A percentile compares a stretch with the other conserved stretches of the same genome.
Conservation (phyloP, 2,888 invertebrate genomes). For the Cordylochernes scorpioides region DNA sequence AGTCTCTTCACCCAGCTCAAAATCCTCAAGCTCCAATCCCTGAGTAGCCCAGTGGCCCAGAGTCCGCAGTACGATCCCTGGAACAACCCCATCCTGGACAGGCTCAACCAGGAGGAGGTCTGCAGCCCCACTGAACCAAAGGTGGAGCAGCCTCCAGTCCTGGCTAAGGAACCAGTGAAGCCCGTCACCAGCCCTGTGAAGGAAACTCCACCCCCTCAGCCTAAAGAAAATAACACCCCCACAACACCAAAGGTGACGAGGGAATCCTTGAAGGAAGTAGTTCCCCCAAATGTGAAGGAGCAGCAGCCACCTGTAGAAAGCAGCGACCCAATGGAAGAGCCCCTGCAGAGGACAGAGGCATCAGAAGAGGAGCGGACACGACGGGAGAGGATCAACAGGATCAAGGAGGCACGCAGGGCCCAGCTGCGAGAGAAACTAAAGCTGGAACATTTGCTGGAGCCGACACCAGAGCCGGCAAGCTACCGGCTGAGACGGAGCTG, state of each 20-base stretch:
- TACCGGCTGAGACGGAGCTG: no score
- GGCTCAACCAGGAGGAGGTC: slow-evolving; percentile 5
- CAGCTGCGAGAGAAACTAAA: slow-evolving; percentile 60
- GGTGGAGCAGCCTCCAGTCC: no score
- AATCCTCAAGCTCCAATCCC: slow-evolving; percentile 7
- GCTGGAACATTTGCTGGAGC: no score
- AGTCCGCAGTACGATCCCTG: slow-evolving; percentile 8
- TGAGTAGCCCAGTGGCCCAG: slow-evolving; percentile 1
- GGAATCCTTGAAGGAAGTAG: no score
- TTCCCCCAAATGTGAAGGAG: no score
- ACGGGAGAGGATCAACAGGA: slow-evolving; percentile 57
- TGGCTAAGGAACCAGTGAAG: no score
- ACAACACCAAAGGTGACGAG: not conserved
- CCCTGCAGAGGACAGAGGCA: slow-evolving; percentile 2
- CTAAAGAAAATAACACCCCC: no score
- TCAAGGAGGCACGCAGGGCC: slow-evolving; percentile 63
- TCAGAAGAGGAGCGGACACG: slow-evolving; percentile 8
- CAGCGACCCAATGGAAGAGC: no score
- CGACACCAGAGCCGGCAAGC: no score
- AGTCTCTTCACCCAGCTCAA: slow-evolving; percentile 11
- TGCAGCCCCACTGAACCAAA: not conserved
- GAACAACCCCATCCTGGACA: slow-evolving; percentile 11
- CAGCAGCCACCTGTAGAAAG: not conserved
- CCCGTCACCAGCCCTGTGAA: no score
- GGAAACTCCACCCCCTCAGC: no score